phyloP scores from a whole-genome alignment of 2,888 invertebrate genomes.

The Lydus trimaculatus region DNA sequence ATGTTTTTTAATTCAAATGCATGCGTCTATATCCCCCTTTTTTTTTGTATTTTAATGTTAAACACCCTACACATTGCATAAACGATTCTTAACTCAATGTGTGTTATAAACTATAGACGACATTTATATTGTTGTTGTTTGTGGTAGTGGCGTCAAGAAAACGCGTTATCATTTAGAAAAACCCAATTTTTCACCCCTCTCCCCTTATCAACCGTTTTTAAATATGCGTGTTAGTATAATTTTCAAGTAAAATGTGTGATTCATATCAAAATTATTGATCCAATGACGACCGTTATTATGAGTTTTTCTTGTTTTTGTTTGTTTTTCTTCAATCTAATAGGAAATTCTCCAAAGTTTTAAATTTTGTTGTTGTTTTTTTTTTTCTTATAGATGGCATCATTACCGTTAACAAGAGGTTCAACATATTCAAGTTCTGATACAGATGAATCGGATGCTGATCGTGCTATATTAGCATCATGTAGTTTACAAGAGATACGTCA shows the following conservation, averaged over 20 bases:
- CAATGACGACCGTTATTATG: slow-evolving; percentile 3
- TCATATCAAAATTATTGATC: slow-evolving; percentile 41
- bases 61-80: slow-evolving; percentile 16
- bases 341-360: background rate
- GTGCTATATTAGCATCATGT: slow-evolving; percentile 66
- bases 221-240: slow-evolving; percentile 31
- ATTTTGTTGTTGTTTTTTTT: background rate
- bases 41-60: too few relatives aligned
- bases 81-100: slow-evolving; percentile 18
- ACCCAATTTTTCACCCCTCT: background rate
- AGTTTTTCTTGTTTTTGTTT: too few relatives aligned
- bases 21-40: slow-evolving; percentile 23
- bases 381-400: slow-evolving; percentile 56
- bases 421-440: slow-evolving; percentile 54
- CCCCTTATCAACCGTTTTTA: slow-evolving; percentile 16
- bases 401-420: slow-evolving; percentile 54
- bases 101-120: slow-evolving; percentile 19
- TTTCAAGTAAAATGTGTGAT: slow-evolving; percentile 41
- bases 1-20: slow-evolving; percentile 28
- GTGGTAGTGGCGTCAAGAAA: slow-evolving; percentile 18
- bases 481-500: slow-evolving; percentile 76
- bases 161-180: background rate
- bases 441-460: slow-evolving; percentile 62
- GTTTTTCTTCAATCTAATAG: too few relatives aligned
- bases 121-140: slow-evolving; percentile 11